A percentile compares a stretch with the other conserved stretches of the same genome.
Evolutionary conservation across 2,797 vertebrate species (phyloP).

Genomic region (Pempheris klunzingeri): DNA sequence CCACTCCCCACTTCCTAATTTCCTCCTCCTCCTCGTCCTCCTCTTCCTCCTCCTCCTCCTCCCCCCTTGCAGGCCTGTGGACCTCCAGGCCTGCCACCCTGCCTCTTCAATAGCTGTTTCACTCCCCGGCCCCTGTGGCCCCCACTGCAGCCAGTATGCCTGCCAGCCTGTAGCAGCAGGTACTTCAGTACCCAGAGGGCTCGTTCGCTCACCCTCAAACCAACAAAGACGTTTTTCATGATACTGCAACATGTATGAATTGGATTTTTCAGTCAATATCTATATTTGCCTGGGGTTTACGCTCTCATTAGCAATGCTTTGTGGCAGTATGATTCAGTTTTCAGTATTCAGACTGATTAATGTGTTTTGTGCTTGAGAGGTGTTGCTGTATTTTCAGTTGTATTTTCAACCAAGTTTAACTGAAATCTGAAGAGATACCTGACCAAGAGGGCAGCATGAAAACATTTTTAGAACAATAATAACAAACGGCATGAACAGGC

Average conservation of each 20-base stretch:
- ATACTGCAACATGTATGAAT: constrained; percentile 13
- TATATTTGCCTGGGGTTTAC: constrained; percentile 21
- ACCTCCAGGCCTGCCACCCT: constrained; percentile 84
- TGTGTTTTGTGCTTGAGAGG: constrained; percentile 6
- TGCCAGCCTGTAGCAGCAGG: constrained; percentile 83
- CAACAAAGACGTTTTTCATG: constrained; percentile 33
- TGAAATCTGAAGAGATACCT: not conserved
- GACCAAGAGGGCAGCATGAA: not conserved
- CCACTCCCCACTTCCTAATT: constrained; percentile 74
- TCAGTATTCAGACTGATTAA: not conserved
- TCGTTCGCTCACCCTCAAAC: constrained; percentile 26
- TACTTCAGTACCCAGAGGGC: constrained; percentile 62
- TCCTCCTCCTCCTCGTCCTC: constrained; percentile 68
- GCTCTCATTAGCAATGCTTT: constrained; percentile 9
- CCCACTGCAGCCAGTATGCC: constrained; percentile 20
- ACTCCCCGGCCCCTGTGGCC: constrained; percentile 54
- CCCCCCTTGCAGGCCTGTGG: constrained; percentile 75
- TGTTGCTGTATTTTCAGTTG: not conserved
- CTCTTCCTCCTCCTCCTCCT: constrained; percentile 76
- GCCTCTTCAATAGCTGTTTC: constrained; percentile 83
- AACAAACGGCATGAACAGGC: not conserved
- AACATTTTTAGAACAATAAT: not conserved
- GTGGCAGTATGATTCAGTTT: not conserved
- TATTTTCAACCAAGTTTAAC: not conserved
- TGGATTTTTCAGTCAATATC: constrained; percentile 17